Evolutionary conservation across 2,797 vertebrate genomes (phyloP), one percentile per base, ranked within the genome.

Genomic region (Neosilurus mollespiculum): DNA sequence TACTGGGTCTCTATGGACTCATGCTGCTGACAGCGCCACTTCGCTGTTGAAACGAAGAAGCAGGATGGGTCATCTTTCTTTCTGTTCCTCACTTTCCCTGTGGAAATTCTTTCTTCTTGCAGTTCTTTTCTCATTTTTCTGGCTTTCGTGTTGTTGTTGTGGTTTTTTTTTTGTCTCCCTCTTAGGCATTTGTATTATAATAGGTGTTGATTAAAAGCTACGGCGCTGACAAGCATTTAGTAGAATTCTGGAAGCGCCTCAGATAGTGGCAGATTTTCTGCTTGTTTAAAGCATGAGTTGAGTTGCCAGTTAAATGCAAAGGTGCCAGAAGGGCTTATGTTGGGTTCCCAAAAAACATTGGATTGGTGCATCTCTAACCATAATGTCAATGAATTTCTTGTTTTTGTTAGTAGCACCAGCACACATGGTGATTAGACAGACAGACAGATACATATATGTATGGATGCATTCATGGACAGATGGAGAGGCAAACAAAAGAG

Each of bases 21-120:
- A 9, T 85, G 58, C 83, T 71, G 83, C 88, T 90, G 84, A 87
- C 90, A 85, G 70, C 88, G 86, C 89, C 73, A 85, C 83, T 87
- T 91, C 87, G 89, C 88, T 88, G 82, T 76, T 78, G 85, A 87
- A 88, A 67, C 80, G 49, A 79, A 58, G 89, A 82, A 91, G 79
- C 88, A 87, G 72, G 88, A 88, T 71, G 84, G 4, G 71, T n/a
- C 37, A 83, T 80, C 54, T 18, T 54, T 87, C 84, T 82, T 86
- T 78, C 75, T 82, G 58, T 83, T 56, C 34, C 43, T 65, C 67
- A 62, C 24, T 73, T 54, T 67, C 51, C 58, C 78, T 83, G 10
- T 64, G 58, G 67, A 80, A 43, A 78, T 77, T 43, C 15, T 84
- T 84, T 62, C 22, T 70, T 49, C 18, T 18, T 54, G 30, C 30